A percentile compares a stretch with the other conserved stretches of the same genome.
These are phyloP conservation scores for Teleiodes luculella DNA, from an alignment of 2,888 invertebrate species.

Conservation along the genomic window DNA sequence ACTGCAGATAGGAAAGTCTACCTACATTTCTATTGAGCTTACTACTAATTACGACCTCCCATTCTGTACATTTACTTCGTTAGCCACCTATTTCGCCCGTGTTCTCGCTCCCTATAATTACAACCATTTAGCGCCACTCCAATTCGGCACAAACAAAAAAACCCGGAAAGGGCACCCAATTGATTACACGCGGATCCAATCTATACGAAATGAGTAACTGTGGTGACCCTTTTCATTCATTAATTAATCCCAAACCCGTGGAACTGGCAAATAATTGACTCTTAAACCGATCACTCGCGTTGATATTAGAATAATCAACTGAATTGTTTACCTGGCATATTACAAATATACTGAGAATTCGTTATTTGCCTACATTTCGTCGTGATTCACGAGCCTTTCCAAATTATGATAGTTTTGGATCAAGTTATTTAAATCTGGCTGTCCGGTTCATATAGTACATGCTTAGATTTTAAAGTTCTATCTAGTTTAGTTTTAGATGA, in stretches of 20 bases:
- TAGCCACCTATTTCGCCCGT: neutral
- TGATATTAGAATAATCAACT: slow-evolving; percentile 23
- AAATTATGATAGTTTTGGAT: too few relatives aligned
- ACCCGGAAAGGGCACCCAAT: slow-evolving; percentile 28
- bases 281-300: slow-evolving; percentile 61
- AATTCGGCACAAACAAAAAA: slow-evolving; percentile 15
- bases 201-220: slow-evolving; percentile 57
- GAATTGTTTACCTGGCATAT: neutral
- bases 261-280: slow-evolving; percentile 62
- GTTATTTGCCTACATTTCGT: too few relatives aligned
- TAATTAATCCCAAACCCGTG: slow-evolving; percentile 67
- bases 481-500: too few relatives aligned
- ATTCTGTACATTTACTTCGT: neutral
- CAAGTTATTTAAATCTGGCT: too few relatives aligned
- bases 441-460: too few relatives aligned
- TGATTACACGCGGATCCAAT: slow-evolving; percentile 58
- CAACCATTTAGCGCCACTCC: slow-evolving; percentile 14
- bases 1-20: neutral
- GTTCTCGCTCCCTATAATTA: slow-evolving; percentile 11
- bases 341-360: neutral
- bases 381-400: too few relatives aligned
- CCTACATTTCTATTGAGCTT: neutral
- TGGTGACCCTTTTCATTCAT: slow-evolving; percentile 65
- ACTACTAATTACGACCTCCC: slow-evolving; percentile 1
- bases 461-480: too few relatives aligned